Base-by-base conservation (phyloP, 2,888 invertebrate species). In the Nephrotoma appendiculata region DNA sequence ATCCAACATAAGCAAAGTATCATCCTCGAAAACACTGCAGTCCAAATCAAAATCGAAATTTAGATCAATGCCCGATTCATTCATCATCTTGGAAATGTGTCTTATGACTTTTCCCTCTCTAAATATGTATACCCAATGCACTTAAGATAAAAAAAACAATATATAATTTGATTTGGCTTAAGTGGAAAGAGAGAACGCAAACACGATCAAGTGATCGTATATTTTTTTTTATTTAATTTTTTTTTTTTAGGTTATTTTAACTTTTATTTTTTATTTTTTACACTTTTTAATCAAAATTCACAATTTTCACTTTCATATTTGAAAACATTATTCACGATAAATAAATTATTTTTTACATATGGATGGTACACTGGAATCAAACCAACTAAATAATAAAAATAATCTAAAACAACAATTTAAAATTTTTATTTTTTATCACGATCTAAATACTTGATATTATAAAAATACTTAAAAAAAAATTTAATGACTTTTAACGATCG, bases 31-130 rank as follows among this genome's bases (percentile, higher is more conserved):
- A 89, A 92, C 92, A 52, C 90, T 91, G 87, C 91, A 92, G 86
- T 92, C 91, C 86, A 93, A 92, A 87, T 94, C 93, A 88, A 94
- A 92, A 90, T 94, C 94, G 89, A 94, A 94, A 88, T 94, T 94
- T 90, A 94, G 92, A 90, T 94, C 94, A 88, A 94, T 93, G 44
- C 94, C 94, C 83, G 94, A 94, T 89, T 94, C 94, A 86, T 90
- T 90, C 91, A 91, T 91, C 83, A 85, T 42, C 43, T n/a, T 85
- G 42, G 9, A 41, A 44, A 11, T 84, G 41, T 84, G 41, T 85
- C 43, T 71, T 85, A 44, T 45, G 15, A 44, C 44, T 85, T 45
- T 44, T 85, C 83, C 43, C 9, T 85, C n/a, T 31, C 3, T 31
- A 31, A 83, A 83, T 41, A 41, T 71, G 19, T 71, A n/a, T 12